These are phyloP conservation scores for Toxotes chatareus DNA, from an alignment of 2,113 vertebrate species.

Conservation along the genomic window DNA sequence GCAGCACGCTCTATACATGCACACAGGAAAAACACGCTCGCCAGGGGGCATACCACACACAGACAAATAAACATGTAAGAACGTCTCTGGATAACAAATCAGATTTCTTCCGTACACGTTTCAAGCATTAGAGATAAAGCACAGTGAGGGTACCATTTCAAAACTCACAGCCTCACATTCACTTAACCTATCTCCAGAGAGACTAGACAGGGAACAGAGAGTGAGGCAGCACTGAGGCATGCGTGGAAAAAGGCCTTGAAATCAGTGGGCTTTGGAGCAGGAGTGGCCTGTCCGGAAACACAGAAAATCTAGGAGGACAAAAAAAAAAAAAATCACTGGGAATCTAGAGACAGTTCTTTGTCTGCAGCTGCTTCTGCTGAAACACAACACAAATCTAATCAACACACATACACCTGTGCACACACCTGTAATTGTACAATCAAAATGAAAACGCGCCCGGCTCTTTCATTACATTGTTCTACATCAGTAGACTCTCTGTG, in stretches of 20 bases:
- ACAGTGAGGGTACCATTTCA: conserved; percentile 30
- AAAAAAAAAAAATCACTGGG: not conserved
- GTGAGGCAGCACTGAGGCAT: conserved; percentile 52
- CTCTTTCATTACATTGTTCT: conserved; percentile 29
- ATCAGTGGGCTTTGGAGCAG: conserved; percentile 33
- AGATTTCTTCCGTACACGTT: not conserved
- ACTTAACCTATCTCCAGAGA: conserved; percentile 32
- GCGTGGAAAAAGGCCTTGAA: conserved; percentile 61
- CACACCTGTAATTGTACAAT: conserved; percentile 58
- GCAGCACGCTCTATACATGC: not conserved
- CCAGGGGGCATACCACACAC: not conserved
- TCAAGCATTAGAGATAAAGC: conserved; percentile 14
- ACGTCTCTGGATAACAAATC: conserved; percentile 5
- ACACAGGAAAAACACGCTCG: not conserved
- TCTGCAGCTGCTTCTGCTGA: conserved; percentile 64
- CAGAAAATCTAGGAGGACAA: not conserved
- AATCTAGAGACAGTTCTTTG: conserved; percentile 54
- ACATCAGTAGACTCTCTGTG: conserved; percentile 15
- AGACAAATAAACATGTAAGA: not conserved
- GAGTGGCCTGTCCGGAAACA: conserved; percentile 35
- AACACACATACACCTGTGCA: conserved; percentile 59
- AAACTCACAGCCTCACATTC: conserved; percentile 21
- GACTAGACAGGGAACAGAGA: conserved; percentile 34
- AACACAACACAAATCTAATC: conserved; percentile 8
- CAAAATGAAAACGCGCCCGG: not conserved